phyloP scores from a whole-genome alignment of 2,888 invertebrate species.

The Mellilla xanthometata region DNA sequence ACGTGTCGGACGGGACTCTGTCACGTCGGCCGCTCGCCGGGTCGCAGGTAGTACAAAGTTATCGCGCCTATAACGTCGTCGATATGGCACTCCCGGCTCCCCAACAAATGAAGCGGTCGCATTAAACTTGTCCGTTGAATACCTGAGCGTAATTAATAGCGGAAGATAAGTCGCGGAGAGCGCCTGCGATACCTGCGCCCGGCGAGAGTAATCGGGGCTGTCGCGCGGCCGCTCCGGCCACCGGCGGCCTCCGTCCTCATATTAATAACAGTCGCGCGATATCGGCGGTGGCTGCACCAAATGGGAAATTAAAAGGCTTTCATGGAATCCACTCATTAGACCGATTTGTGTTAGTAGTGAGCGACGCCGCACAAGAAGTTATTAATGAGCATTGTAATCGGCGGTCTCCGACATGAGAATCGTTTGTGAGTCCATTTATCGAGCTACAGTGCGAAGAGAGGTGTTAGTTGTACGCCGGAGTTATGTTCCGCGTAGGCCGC shows the following conservation, averaged over 20 bases:
- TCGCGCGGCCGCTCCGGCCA: constrained; percentile 67
- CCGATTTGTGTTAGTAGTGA: constrained; percentile 69
- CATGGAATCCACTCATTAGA: constrained; percentile 76
- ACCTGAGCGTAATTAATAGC: constrained; percentile 79
- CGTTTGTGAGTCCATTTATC: constrained; percentile 63
- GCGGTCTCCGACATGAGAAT: constrained; percentile 58
- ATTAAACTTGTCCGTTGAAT: constrained; percentile 79
- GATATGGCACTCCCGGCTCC: constrained; percentile 73
- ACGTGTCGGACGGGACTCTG: constrained; percentile 1
- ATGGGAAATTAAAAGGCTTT: constrained; percentile 82
- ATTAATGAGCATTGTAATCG: constrained; percentile 72
- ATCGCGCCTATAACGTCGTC: constrained; percentile 65
- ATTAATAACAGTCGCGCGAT: constrained; percentile 77
- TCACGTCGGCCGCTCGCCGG: constrained; percentile 22
- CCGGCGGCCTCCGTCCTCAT: constrained; percentile 59
- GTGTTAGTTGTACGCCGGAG: constrained; percentile 25
- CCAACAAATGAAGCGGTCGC: constrained; percentile 81
- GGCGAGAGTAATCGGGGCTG: constrained; percentile 64
- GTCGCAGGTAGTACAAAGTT: constrained; percentile 69
- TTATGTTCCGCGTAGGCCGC: constrained; percentile 35
- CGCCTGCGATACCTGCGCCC: constrained; percentile 59
- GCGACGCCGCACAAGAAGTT: constrained; percentile 70
- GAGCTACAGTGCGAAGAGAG: constrained; percentile 32
- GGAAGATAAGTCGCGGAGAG: constrained; percentile 70
- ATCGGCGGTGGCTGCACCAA: constrained; percentile 73